Percentiles rank a stretch among this genome's conserved stretches.
Evolutionary conservation across 2,113 vertebrate genomes (phyloP).

Genomic region (Tamias sibiricus): DNA sequence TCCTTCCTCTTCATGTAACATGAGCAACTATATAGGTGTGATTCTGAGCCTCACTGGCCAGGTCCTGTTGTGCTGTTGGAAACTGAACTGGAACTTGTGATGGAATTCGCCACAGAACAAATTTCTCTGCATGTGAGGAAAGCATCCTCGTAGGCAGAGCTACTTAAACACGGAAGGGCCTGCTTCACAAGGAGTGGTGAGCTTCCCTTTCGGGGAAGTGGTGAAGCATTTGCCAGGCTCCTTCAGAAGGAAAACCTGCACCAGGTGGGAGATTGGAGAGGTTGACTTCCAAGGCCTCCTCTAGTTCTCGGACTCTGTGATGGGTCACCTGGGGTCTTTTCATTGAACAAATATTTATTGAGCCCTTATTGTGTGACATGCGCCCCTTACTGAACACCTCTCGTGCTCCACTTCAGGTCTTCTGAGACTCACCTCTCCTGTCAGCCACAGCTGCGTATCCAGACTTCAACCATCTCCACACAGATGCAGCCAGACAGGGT

Average conservation of each 20-base stretch:
- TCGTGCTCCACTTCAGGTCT: constrained; percentile 27
- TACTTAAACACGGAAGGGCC: not conserved
- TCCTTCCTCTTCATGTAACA: not conserved
- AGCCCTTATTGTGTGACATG: not conserved
- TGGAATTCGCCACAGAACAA: not conserved
- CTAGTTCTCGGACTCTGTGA: not conserved
- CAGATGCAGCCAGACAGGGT: not conserved
- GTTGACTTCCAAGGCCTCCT: not conserved
- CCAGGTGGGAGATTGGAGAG: not conserved
- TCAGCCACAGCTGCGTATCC: not conserved
- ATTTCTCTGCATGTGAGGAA: not conserved
- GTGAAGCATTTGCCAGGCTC: not conserved
- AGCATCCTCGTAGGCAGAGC: not conserved
- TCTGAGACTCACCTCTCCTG: not conserved
- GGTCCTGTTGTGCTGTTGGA: not conserved
- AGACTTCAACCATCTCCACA: not conserved
- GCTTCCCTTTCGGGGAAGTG: not conserved
- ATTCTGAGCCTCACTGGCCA: not conserved
- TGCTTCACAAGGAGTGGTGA: not conserved
- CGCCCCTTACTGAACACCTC: not conserved
- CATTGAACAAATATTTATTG: constrained; percentile 51
- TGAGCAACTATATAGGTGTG: not conserved
- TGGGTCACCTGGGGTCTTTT: constrained; percentile 21
- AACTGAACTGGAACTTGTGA: not conserved
- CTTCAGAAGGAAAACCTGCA: not conserved